Evolutionary conservation across 2,888 invertebrate species (phyloP), one percentile per base, ranked within the genome.

Genomic region (Chesias legatella): DNA sequence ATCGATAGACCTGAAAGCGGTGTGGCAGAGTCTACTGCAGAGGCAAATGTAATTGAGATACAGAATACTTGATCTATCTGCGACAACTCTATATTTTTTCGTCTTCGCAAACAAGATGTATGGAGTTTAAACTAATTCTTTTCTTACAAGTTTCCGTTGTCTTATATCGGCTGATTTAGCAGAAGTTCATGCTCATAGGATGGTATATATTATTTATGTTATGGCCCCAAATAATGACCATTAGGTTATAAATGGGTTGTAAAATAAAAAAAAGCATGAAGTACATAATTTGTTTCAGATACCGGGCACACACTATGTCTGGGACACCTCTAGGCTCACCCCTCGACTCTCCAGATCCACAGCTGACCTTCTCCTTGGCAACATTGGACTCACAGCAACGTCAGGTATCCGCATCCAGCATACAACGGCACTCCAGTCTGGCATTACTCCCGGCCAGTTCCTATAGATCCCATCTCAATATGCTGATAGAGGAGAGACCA

Each of bases 21-120:
- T 96, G 6, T 96, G 96, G 96, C 95, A 96, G 80, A 96, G 95
- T 77, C 89, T 96, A 40, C 89, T 96, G 11, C 95, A 95, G 65
- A 89, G 95, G 50, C 96, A 96, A 86, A 95, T 96, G 95, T 95
- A 80, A 93, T 89, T 26, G 7, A 20, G 22, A 11, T 7, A 28
- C 10, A 33, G 5, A 7, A 25, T 27, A 20, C 4, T 26, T 7
- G 3, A n/a, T n/a, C n/a, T n/a, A n/a, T n/a, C n/a, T n/a, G n/a
- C n/a, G n/a, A n/a, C n/a, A n/a, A n/a, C n/a, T n/a, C n/a, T n/a
- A n/a, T n/a, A n/a, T n/a, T n/a, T n/a, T n/a, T n/a, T n/a, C n/a
- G n/a, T n/a, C n/a, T n/a, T n/a, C n/a, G n/a, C n/a, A n/a, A n/a
- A n/a, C n/a, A n/a, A n/a, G n/a, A n/a, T n/a, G n/a, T n/a, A n/a